These are phyloP conservation scores for Caiman crocodilus DNA, from an alignment of 2,797 vertebrate species.

Conservation along the genomic window DNA sequence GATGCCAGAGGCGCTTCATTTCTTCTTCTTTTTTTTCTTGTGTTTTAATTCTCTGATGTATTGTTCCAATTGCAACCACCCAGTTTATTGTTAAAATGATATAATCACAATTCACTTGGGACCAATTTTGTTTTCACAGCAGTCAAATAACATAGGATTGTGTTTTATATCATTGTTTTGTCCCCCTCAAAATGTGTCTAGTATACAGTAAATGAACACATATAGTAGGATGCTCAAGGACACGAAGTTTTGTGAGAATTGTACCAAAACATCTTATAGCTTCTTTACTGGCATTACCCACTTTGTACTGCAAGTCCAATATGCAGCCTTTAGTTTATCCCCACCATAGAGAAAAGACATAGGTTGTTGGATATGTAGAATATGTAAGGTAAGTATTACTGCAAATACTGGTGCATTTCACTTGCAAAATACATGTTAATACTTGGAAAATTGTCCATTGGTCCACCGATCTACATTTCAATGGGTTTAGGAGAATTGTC, in stretches of 20 bases:
- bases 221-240: fast-evolving
- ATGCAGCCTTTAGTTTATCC: background rate
- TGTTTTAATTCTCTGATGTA: background rate
- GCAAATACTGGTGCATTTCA: background rate
- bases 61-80: background rate
- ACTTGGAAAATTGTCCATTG: background rate
- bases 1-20: background rate
- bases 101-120: background rate
- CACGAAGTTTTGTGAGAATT: background rate
- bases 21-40: background rate
- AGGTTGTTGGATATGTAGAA: background rate
- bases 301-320: background rate
- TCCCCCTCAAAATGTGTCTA: background rate
- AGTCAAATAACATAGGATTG: background rate
- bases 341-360: background rate
- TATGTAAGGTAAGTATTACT: fast-evolving
- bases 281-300: fast-evolving
- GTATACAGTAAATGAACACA: background rate
- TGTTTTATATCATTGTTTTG: background rate
- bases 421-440: background rate
- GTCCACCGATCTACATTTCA: background rate
- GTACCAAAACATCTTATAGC: background rate
- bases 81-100: background rate
- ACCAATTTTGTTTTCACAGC: background rate
- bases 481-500: background rate